A percentile compares a stretch with the other conserved stretches of the same genome.
Evolutionary conservation across 1,140 invertebrate species (phyloP).

Genomic region (Popillia japonica): DNA sequence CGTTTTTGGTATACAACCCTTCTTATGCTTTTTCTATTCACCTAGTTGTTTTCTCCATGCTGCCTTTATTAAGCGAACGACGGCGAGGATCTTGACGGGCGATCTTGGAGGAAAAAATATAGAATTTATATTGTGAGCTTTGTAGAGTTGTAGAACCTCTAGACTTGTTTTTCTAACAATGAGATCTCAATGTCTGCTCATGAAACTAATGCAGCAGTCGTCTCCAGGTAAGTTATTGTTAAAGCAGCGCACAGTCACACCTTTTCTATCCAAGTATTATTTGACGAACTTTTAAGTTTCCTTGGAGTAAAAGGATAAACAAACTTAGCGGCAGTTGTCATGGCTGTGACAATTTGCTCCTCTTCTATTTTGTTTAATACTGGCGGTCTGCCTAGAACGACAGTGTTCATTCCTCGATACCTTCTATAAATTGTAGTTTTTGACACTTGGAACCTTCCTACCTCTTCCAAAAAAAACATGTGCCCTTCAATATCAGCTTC

Average conservation of each 20-base stretch:
- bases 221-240: not conserved
- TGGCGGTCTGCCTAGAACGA: not conserved
- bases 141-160: not conserved
- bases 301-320: not conserved
- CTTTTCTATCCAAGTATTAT: not conserved
- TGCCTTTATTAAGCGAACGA: slow-evolving; percentile 57
- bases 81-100: slow-evolving; percentile 59
- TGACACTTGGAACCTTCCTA: not conserved
- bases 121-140: slow-evolving; percentile 47
- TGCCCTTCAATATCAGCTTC: not conserved
- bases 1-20: not conserved
- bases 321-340: not conserved
- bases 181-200: slow-evolving; percentile 9
- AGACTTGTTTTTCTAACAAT: not conserved
- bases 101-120: slow-evolving; percentile 59
- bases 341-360: not conserved
- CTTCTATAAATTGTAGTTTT: not conserved
- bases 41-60: not conserved
- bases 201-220: not conserved
- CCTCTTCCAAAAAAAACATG: not conserved
- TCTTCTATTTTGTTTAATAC: slow-evolving; percentile 14
- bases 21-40: not conserved
- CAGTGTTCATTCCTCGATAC: not conserved
- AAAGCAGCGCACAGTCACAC: not conserved
- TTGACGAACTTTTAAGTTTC: not conserved